Conservation (phyloP, 2,797 vertebrate genomes). For the Galagoides demidoff region DNA sequence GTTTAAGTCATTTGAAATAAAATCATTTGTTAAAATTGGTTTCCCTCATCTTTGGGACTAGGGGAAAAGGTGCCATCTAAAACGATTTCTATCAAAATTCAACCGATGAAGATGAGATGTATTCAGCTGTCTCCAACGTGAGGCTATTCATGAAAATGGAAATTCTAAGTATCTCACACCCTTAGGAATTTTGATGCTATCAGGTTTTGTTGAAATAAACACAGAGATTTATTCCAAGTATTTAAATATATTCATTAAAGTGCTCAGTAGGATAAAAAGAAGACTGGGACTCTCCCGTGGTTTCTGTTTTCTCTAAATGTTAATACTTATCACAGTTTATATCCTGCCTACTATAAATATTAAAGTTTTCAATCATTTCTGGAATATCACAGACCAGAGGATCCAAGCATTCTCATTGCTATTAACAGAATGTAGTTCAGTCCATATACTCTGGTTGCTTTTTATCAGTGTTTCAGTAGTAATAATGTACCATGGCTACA, state of each 20-base stretch:
- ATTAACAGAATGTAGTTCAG: neutral
- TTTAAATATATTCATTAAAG: constrained; percentile 86
- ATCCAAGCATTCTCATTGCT: constrained; percentile 19
- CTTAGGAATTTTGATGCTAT: constrained; percentile 48
- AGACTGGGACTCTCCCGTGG: constrained; percentile 80
- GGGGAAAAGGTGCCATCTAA: neutral
- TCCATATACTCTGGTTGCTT: neutral
- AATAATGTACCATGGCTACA: neutral
- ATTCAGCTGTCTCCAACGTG: constrained; percentile 57
- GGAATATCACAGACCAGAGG: neutral
- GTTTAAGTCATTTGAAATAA: constrained; percentile 49
- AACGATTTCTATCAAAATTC: constrained; percentile 60
- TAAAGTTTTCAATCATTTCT: constrained; percentile 52
- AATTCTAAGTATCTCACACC: constrained; percentile 61
- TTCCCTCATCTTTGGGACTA: constrained; percentile 8
- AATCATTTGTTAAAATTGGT: constrained; percentile 66
- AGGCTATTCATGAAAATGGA: constrained; percentile 64
- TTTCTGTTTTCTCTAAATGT: constrained; percentile 86
- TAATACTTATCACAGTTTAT: constrained; percentile 83
- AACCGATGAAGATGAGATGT: constrained; percentile 69
- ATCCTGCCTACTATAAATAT: constrained; percentile 75
- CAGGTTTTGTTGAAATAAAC: constrained; percentile 80
- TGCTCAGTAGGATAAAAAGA: constrained; percentile 83
- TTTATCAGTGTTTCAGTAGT: neutral
- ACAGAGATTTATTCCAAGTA: constrained; percentile 80